Evolutionary conservation across 2,888 invertebrate species (phyloP), one percentile per base, ranked within the genome.

Genomic region (Stenurella melanura): DNA sequence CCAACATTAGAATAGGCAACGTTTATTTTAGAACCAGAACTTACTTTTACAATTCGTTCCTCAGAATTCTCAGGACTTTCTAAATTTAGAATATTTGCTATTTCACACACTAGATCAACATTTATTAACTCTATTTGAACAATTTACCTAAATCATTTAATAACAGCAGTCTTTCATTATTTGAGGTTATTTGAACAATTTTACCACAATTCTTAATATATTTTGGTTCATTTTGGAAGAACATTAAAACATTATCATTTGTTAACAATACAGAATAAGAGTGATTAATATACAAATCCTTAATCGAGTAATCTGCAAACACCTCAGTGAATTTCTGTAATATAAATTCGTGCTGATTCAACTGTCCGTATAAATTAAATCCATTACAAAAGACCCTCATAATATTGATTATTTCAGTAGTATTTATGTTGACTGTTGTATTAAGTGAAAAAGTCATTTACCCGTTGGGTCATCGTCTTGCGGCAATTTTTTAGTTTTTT

Each of bases 1-100:
- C 93, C 93, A 17, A 85, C 83, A 19, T 86, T 83, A 18, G 91
- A 89, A 50, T 91, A 82, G 7, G 90, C 91, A 4, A 91, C 87
- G 77, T 88, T 90, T 30, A 92, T 89, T 70, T 89, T 90, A 19
- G 87, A 86, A 10, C 92, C 91, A 81, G 90, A 90, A 56, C 89
- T 89, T 71, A 92, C 89, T 78, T 90, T 88, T 19, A 86, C 84
- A 26, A 92, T 87, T 80, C 81, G 81, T 42, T 88, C 87, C 69
- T 83, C 77, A 61, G 72, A 17, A 6, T 88, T 87, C 69, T 83
- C 76, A 21, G 71, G 19, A 18, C 81, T 78, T 18, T 77, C 58
- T 17, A 61, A 50, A 75, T 69, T n/a, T 54, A 79, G 75, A n/a
- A 83, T 76, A 63, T 85, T 83, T 66, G 84, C 80, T 63, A 85